Evolutionary conservation across 2,888 invertebrate species (phyloP).

Genomic region (Zeuzera pyrina): DNA sequence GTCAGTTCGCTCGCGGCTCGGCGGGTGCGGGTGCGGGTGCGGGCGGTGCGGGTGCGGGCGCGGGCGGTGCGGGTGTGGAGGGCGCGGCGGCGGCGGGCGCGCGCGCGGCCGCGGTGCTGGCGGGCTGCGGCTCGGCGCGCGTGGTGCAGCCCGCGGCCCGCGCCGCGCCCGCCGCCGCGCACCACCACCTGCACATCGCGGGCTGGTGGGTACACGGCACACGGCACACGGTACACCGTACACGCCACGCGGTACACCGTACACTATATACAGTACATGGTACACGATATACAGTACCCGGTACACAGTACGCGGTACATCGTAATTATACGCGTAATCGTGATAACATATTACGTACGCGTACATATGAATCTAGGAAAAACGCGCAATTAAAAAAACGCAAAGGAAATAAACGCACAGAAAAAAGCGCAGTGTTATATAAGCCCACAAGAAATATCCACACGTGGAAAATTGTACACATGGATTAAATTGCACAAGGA

Average conservation of each 20-base stretch:
- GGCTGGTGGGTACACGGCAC: constrained; percentile 55
- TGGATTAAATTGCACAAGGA: too few relatives aligned
- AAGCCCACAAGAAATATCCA: too few relatives aligned
- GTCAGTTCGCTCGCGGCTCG: constrained; percentile 72
- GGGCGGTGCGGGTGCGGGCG: constrained; percentile 78
- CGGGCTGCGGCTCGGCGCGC: constrained; percentile 81
- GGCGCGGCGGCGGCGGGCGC: constrained; percentile 40
- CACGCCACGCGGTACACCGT: constrained; percentile 73
- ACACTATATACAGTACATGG: constrained; percentile 75
- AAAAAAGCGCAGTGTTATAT: too few relatives aligned
- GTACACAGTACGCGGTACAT: too few relatives aligned
- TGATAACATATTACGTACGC: too few relatives aligned
- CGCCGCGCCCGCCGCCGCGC: constrained; percentile 66
- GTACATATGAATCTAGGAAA: too few relatives aligned
- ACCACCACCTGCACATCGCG: constrained; percentile 73
- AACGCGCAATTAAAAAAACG: too few relatives aligned
- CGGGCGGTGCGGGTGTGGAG: constrained; percentile 65
- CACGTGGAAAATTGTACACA: too few relatives aligned
- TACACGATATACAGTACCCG: too few relatives aligned
- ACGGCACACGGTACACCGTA: constrained; percentile 41
- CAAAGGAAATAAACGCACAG: too few relatives aligned
- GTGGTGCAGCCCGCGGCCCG: constrained; percentile 61
- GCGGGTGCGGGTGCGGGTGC: constrained; percentile 66
- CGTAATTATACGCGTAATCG: too few relatives aligned
- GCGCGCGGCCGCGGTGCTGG: constrained; percentile 73